These are phyloP conservation scores for Lasioglossum lativentre DNA, from an alignment of 2,888 invertebrate species.

Conservation along the genomic window DNA sequence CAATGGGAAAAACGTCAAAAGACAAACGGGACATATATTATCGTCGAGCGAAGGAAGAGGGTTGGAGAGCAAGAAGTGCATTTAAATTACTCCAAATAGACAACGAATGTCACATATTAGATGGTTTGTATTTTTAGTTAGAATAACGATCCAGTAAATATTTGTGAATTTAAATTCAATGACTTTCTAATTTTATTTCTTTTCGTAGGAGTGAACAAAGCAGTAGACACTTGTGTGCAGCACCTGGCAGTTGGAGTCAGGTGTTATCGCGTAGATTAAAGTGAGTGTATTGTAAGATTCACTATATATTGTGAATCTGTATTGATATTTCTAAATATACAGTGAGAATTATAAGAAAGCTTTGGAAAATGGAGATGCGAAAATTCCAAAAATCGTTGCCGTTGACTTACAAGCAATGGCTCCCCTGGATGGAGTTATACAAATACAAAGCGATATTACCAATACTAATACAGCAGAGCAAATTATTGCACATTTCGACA, in stretches of 20 bases:
- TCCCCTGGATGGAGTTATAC: constrained; percentile 96
- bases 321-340: background rate
- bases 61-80: constrained; percentile 99
- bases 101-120: constrained; percentile 95
- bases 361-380: constrained; percentile 83
- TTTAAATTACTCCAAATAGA: constrained; percentile 99
- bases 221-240: constrained; percentile 99
- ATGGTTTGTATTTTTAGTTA: constrained; percentile 85
- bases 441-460: constrained; percentile 99
- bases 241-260: constrained; percentile 99
- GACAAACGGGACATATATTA: constrained; percentile 99
- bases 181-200: constrained; percentile 16
- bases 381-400: constrained; percentile 95
- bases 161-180: constrained; percentile 9
- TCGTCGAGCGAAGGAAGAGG: constrained; percentile 98
- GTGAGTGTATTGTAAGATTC: constrained; percentile 65
- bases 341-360: constrained; percentile 76
- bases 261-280: constrained; percentile 93
- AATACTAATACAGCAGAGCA: constrained; percentile 95
- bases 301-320: too few species aligned
- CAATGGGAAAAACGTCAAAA: constrained; percentile 98
- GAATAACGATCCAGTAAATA: background rate
- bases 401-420: constrained; percentile 99
- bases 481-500: constrained; percentile 96
- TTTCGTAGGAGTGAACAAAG: constrained; percentile 91